Base-by-base conservation (phyloP, 2,113 vertebrate genomes). In the Papio anubis region DNA sequence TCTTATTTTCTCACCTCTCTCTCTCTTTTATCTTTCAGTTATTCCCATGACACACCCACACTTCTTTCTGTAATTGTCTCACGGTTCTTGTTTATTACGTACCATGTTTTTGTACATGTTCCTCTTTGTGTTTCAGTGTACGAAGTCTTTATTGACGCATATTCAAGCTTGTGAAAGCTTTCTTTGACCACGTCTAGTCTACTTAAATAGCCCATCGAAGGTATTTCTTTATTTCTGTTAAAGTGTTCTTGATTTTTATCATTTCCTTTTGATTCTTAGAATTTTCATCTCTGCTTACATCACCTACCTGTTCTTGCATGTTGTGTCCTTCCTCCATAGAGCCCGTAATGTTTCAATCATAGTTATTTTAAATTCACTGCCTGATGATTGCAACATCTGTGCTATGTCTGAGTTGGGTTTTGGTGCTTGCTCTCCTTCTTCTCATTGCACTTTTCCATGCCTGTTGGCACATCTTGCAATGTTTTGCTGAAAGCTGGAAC, bases 161-260 rank as follows among this genome's bases (percentile, higher is more conserved):
- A 3, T 45, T 35, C 32, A 23, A 6, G 40, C 68, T 38, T 5
- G 0, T 2, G 2, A 14, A 9, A 21, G 32, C 12, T 43, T 25
- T 45, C n/a, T 18, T 3, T 27, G 32, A 2, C 18, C 0, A 0
- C 0, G 3, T 5, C 7, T 17, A 2, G 4, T 45, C 45, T 35
- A 3, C 3, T 1, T 0, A 0, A 40, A 13, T 0, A 61, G 25
- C n/a, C 16, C 14, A 0, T 6, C 13, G 5, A 1, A n/a, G 35
- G 14, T 27, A 2, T 25, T 6, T 57, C 75, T 73, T 64, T 6
- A 10, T 64, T 81, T 45, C 68, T 23, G 18, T 12, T 5, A 23
- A 17, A 17, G 25, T 35, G 35, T 1, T 23, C 57, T 75, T 59
- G 38, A 25, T 55, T 30, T 27, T 1, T 2, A 0, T 18, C 5